Evolutionary conservation across 2,113 vertebrate genomes (phyloP), one percentile per base, ranked within the genome.

Genomic region (Chaenogobius annularis): DNA sequence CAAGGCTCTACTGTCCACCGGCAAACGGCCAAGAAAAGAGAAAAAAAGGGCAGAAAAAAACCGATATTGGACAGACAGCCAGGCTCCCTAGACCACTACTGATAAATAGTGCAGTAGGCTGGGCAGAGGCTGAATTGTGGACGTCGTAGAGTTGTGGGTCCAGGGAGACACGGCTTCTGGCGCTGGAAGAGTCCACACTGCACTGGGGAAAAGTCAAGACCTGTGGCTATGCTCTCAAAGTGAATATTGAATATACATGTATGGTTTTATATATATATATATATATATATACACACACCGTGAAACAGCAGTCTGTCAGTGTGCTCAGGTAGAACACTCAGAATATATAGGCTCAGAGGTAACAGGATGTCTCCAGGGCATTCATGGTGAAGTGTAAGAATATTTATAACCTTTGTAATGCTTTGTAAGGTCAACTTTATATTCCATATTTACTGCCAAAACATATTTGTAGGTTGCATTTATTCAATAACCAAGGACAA

Each of bases 51-150:
- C 73, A 72, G 3, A 46, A 72, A 80, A 81, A 78, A 50, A 66
- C 69, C 76, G 68, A 76, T 54, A n/a, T 69, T 93, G 0, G 91
- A 93, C 95, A 95, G 0, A 93, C 93, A 81, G 94, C 93, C 83
- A 82, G 90, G 75, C 95, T 92, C 94, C 95, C 22, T 0, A 59
- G 81, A 63, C 37, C 10, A 48, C 70, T 66, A 81, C 83, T 82
- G 80, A 87, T 83, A 79, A 85, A 87, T 69, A 87, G 73, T 59
- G 70, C 52, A 77, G 75, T 78, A 75, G 56, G 76, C 76, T 84
- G 81, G 23, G 75, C 58, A 73, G 81, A 77, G 82, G 79, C 35
- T 79, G 83, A 89, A 85, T 83, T 78, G 82, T 54, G 81, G 80
- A 20, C 82, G 77, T 79, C 73, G 82, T 78, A 61, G 85, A 79